Evolutionary conservation across 2,797 vertebrate species (phyloP).

Genomic region (Numenius phaeopus): DNA sequence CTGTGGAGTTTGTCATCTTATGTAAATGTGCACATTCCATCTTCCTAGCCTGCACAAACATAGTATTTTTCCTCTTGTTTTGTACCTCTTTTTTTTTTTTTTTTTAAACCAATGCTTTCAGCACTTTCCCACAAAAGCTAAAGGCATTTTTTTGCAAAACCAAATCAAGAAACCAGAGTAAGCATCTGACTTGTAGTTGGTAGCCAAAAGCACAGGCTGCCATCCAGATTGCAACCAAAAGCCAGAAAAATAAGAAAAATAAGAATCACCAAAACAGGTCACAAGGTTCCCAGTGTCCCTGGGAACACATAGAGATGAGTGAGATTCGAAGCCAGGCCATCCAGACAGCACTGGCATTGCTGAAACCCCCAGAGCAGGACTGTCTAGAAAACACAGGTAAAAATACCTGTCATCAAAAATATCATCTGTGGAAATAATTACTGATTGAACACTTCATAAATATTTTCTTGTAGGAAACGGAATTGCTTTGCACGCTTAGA

Average conservation of each 20-base stretch:
- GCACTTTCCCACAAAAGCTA: not conserved
- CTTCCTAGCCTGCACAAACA: not conserved
- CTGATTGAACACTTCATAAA: not conserved
- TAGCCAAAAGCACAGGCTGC: slow-evolving; percentile 15
- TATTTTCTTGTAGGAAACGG: not conserved
- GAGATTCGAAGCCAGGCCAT: not conserved
- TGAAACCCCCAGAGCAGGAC: not conserved
- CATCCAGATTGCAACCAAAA: not conserved
- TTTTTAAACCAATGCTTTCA: not conserved
- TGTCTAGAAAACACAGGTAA: not conserved
- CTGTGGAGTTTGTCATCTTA: not conserved
- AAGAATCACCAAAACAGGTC: not conserved
- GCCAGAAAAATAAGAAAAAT: not conserved
- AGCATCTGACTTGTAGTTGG: not conserved
- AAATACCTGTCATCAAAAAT: not conserved
- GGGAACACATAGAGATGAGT: rapidly evolving
- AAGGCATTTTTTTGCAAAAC: slow-evolving; percentile 11
- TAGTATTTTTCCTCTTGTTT: not conserved
- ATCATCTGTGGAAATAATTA: not conserved
- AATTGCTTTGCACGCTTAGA: not conserved
- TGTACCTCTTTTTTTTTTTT: not conserved
- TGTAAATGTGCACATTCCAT: not conserved
- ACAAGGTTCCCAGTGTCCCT: not conserved
- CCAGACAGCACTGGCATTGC: not conserved
- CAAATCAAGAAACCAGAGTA: not conserved